Base-by-base conservation (phyloP, 2,113 vertebrate genomes). In the Anoura caudifer region DNA sequence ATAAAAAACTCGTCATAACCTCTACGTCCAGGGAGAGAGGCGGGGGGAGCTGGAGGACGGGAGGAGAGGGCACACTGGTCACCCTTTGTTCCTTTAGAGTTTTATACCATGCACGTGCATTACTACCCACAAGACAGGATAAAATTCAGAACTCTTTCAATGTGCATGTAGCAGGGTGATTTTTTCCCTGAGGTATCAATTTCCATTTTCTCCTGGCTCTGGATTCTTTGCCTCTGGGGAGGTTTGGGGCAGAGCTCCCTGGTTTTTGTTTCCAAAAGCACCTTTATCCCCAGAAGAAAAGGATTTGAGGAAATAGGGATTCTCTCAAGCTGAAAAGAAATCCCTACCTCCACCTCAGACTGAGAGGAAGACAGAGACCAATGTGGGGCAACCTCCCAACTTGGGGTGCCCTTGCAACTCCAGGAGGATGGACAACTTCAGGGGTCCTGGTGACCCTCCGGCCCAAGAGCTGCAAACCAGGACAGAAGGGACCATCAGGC, bases 201-300 rank as follows among this genome's bases (percentile, higher is more conserved):
- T 87, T 72, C 2, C 87, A 17, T 56, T 61, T 93, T 50, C 75
- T 92, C 63, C 24, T 38, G n/a, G n/a, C 26, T 92, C 52, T 15
- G 54, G 94, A 43, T 79, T 28, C 72, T 87, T 47, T 70, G 89
- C 93, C 89, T 90, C 38, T 43, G 28, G 76, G 91, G 89, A 84
- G 92, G 14, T 92, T 72, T 69, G 36, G 54, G 19, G 52, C 76
- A 85, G 16, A 43, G 56, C 47, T 95, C 70, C 56, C 67, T 15
- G 12, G 59, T 20, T 81, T 94, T 93, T 93, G n/a, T 89, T 94
- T 87, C 90, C 72, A 83, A 92, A 87, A 94, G 36, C 19, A 24
- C 87, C 81, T 93, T 87, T 81, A 50, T 92, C 90, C 67, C 31
- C 54, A 86, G 82, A 56, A 94, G 75, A 19, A 97, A 83, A 50